Evolutionary conservation across 1,140 invertebrate species (phyloP).

Genomic region (Neodiprion pinetum): DNA sequence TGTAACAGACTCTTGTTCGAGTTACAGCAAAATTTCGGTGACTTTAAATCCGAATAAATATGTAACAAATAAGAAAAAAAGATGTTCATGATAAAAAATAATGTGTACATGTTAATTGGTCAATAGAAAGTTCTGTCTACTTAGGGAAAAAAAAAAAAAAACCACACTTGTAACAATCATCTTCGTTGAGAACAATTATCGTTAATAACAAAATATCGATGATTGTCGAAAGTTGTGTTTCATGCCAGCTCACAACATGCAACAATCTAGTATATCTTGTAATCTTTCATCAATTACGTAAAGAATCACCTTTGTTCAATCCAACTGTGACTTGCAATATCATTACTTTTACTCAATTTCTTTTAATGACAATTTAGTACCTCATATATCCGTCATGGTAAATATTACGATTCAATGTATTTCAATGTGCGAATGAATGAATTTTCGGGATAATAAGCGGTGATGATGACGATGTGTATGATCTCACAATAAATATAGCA

Average conservation of each 20-base stretch:
- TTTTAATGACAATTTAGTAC: too few relatives aligned
- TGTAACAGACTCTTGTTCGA: slow-evolving; percentile 63
- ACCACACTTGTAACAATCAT: slow-evolving; percentile 8
- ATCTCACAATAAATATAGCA: too few relatives aligned
- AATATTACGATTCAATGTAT: too few relatives aligned
- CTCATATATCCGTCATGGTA: too few relatives aligned
- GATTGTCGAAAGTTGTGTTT: slow-evolving; percentile 19
- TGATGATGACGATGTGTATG: too few relatives aligned
- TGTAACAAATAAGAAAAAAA: slow-evolving; percentile 62
- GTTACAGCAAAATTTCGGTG: slow-evolving; percentile 63
- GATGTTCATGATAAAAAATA: slow-evolving; percentile 38
- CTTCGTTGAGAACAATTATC: slow-evolving; percentile 26
- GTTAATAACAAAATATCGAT: slow-evolving; percentile 29
- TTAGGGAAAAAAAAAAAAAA: not conserved
- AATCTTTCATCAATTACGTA: too few relatives aligned
- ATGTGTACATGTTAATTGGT: slow-evolving; percentile 21
- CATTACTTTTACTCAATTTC: too few relatives aligned
- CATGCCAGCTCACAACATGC: slow-evolving; percentile 46
- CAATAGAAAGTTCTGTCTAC: slow-evolving; percentile 17
- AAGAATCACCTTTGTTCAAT: too few relatives aligned
- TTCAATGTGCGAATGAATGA: too few relatives aligned
- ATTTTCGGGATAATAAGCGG: too few relatives aligned
- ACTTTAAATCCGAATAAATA: slow-evolving; percentile 63
- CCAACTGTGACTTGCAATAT: too few relatives aligned
- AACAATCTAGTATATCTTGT: slow-evolving; percentile 25